Evolutionary conservation across 1,140 invertebrate genomes (phyloP).

Genomic region (Atopsyche davidsoni): DNA sequence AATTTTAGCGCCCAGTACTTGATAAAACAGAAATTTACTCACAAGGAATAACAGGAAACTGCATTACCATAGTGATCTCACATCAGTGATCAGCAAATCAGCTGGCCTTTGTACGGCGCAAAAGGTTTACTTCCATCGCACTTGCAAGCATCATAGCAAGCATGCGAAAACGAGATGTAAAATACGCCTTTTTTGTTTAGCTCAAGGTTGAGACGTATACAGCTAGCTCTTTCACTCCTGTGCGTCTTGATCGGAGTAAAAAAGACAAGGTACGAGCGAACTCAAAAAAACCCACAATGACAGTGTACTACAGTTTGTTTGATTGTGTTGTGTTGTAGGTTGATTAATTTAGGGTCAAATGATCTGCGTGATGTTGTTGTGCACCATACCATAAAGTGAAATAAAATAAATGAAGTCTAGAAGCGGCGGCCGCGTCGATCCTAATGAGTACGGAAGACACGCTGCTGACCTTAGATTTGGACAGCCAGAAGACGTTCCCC

Average conservation of each 20-base stretch:
- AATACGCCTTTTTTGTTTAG: not conserved
- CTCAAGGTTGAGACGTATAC: not conserved
- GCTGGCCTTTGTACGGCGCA: constrained; percentile 15
- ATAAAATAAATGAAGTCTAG: constrained; percentile 47
- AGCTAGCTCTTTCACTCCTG: not conserved
- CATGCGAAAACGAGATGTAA: constrained; percentile 10
- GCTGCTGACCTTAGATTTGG: constrained; percentile 50
- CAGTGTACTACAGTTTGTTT: not conserved
- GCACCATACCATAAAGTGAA: constrained; percentile 22
- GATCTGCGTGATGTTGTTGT: constrained; percentile 18
- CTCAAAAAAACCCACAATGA: constrained; percentile 1
- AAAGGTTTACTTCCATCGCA: not conserved
- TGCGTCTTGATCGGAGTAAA: too few species aligned
- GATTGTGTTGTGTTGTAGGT: constrained; percentile 16
- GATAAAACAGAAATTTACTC: constrained; percentile 14
- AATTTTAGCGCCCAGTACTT: too few species aligned
- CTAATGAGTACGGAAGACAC: constrained; percentile 53
- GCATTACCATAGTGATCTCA: constrained; percentile 21
- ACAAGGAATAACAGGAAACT: constrained; percentile 10
- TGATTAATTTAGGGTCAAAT: constrained; percentile 13
- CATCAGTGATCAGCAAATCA: constrained; percentile 20
- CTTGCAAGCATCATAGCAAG: not conserved
- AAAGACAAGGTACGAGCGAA: constrained; percentile 5
- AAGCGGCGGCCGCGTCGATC: constrained; percentile 40
- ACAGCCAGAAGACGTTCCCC: constrained; percentile 40